These are phyloP conservation scores for Grus americana DNA, from an alignment of 2,113 vertebrate genomes.

Conservation along the genomic window DNA sequence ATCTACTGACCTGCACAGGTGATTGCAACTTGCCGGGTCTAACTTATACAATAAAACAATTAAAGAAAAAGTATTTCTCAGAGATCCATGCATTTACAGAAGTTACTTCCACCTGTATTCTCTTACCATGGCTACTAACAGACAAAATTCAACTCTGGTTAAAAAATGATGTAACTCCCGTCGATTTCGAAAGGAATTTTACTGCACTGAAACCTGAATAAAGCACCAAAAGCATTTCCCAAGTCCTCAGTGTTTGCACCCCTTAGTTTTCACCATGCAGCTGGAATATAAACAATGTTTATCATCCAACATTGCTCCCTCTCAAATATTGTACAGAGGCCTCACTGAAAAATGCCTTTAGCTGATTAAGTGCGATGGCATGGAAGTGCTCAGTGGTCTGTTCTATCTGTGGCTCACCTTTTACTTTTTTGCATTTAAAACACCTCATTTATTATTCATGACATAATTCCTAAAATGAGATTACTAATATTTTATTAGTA, in stretches of 20 bases:
- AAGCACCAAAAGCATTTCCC: neutral
- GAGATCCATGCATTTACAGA: neutral
- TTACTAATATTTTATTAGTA: neutral
- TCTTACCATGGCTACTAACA: neutral
- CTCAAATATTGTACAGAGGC: neutral
- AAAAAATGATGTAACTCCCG: neutral
- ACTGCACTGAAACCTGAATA: neutral
- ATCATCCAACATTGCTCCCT: neutral
- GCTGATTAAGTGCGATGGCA: neutral
- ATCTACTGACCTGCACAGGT: neutral
- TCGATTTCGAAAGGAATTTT: neutral
- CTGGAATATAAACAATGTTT: neutral
- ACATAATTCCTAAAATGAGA: neutral
- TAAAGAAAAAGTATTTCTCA: neutral
- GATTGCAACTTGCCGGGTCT: neutral
- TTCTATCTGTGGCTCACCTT: neutral
- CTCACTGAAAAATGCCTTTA: neutral
- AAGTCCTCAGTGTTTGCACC: neutral
- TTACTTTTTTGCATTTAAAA: neutral
- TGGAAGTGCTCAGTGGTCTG: constrained; percentile 11
- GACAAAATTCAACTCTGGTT: neutral
- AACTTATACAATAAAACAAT: neutral
- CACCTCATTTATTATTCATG: neutral
- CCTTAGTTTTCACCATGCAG: neutral
- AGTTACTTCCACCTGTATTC: neutral